These are phyloP conservation scores for Neocrepidodera transversa DNA, from an alignment of 2,888 invertebrate genomes.

Conservation along the genomic window DNA sequence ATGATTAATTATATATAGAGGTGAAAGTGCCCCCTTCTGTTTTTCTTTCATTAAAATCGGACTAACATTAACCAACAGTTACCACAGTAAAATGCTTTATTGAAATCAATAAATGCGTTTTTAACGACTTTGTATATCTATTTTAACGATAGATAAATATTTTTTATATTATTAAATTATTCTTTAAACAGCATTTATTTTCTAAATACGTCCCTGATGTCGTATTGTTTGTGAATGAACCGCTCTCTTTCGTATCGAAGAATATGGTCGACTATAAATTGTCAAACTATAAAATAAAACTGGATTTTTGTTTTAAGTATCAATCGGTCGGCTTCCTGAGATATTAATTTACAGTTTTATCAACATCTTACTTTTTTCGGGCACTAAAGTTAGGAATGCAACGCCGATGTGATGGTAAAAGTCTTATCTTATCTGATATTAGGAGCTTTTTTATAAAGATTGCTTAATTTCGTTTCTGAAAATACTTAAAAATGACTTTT, in stretches of 20 bases:
- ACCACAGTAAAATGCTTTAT: too few relatives aligned
- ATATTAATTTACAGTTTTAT: slow-evolving; percentile 28
- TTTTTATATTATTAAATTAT: too few relatives aligned
- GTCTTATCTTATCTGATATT: slow-evolving; percentile 18
- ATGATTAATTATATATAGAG: too few relatives aligned
- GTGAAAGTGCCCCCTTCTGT: too few relatives aligned
- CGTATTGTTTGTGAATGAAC: slow-evolving; percentile 22
- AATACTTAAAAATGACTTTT: neutral
- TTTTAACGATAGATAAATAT: too few relatives aligned
- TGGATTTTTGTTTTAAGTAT: slow-evolving; percentile 26
- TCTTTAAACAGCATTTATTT: too few relatives aligned
- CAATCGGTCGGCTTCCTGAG: slow-evolving; percentile 26
- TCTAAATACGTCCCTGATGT: slow-evolving; percentile 3
- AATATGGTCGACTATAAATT: slow-evolving; percentile 23
- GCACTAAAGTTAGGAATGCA: slow-evolving; percentile 20
- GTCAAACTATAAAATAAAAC: slow-evolving; percentile 25
- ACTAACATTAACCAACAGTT: too few relatives aligned
- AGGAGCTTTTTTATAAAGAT: slow-evolving; percentile 11
- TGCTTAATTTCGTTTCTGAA: neutral
- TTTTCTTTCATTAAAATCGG: too few relatives aligned
- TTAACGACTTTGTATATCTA: too few relatives aligned
- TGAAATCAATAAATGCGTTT: too few relatives aligned
- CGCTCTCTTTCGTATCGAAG: slow-evolving; percentile 15
- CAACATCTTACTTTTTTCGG: slow-evolving; percentile 17
- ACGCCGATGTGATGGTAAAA: slow-evolving; percentile 7